Evolutionary conservation across 2,888 invertebrate genomes (phyloP).

Genomic region (Galeruca laticollis): DNA sequence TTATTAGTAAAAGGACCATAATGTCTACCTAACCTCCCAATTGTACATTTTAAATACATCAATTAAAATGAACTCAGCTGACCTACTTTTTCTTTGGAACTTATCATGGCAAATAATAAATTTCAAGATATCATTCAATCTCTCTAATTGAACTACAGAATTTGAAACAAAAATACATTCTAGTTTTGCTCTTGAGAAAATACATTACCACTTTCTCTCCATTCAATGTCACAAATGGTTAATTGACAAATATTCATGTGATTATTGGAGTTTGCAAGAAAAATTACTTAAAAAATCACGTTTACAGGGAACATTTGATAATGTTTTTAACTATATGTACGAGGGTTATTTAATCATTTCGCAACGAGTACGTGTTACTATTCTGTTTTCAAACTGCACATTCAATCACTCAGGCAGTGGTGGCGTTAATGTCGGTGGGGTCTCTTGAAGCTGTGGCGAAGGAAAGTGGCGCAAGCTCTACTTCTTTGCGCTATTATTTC

Average conservation of each 20-base stretch:
- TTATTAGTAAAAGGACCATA: too few species aligned
- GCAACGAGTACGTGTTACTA: slow-evolving; percentile 12
- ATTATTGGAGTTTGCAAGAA: not conserved
- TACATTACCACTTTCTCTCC: not conserved
- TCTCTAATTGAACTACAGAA: too few species aligned
- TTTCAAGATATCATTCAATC: too few species aligned
- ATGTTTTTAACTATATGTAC: not conserved
- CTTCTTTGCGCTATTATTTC: slow-evolving; percentile 70
- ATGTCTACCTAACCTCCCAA: too few species aligned
- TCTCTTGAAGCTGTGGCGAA: slow-evolving; percentile 75
- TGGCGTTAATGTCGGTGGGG: slow-evolving; percentile 49
- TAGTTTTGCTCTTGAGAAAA: not conserved
- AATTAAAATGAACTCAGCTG: too few species aligned
- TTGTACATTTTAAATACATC: too few species aligned
- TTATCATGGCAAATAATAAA: too few species aligned
- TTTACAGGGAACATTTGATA: slow-evolving; percentile 23
- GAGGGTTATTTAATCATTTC: slow-evolving; percentile 13
- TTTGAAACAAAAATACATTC: not conserved
- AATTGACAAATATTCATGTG: slow-evolving; percentile 28
- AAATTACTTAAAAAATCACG: not conserved
- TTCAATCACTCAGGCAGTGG: slow-evolving; percentile 27
- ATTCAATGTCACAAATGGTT: slow-evolving; percentile 10
- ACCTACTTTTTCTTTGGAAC: too few species aligned
- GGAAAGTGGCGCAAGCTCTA: slow-evolving; percentile 78
- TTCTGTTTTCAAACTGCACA: slow-evolving; percentile 13